Evolutionary conservation across 1,140 invertebrate genomes (phyloP), one percentile per base, ranked within the genome.

Genomic region (Mizuhopecten yessoensis): DNA sequence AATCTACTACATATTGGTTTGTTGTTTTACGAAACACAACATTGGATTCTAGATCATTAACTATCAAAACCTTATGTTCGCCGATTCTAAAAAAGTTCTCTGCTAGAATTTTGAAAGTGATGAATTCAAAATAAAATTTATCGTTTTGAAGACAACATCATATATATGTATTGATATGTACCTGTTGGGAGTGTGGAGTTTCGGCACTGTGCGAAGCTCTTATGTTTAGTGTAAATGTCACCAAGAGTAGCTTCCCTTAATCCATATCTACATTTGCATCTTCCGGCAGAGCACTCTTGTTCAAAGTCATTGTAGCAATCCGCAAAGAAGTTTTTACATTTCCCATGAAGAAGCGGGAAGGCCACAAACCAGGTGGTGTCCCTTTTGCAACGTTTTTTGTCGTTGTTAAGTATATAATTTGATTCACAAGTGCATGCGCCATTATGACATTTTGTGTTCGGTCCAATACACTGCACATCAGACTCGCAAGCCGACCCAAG

Each of bases 271-370:
- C 57, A 75, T 29, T 75, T 75, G 57, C 57, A 75, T 75, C 57
- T 75, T 75, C 57, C 57, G 57, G 23, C 23, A n/a, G 57, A 75
- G n/a, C 57, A 75, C 57, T 29, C 57, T 75, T 75, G 57, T 75
- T 75, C 57, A 75, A 75, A 75, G n/a, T 75, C 57, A 75, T 75
- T 75, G 17, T 75, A 75, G 29, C 57, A 75, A 75, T 75, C 57
- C n/a, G 57, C 57, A 75, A 75, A 75, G 57, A 75, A 75, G 57
- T 75, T n/a, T n/a, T n/a, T 75, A 75, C 57, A 75, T 29, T 75
- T 75, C 57, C 57, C 57, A 29, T 75, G 57, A n/a, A 75, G 57
- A 7, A 75, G n/a, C 29, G 57, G 57, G 57, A 75, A 75, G 57
- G 57, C 57, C 5, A 75, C 57, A 75, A 75, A 75, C 57, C 57